Base-by-base conservation (phyloP, 2,888 invertebrate genomes). In the Sinelater perroti region DNA sequence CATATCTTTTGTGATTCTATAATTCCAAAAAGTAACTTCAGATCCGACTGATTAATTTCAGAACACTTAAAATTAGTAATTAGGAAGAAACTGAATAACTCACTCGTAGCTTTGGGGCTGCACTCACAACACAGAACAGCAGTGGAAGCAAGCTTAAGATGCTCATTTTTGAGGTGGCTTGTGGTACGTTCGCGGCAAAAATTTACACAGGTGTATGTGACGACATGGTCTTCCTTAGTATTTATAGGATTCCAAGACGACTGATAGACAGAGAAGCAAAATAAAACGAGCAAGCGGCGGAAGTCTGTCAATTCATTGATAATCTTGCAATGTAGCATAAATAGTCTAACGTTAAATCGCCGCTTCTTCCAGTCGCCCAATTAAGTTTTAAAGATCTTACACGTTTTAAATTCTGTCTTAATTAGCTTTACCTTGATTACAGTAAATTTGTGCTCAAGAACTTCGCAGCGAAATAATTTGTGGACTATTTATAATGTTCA, bases 61-160 rank as follows among this genome's bases (percentile, higher is more conserved):
- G n/a, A n/a, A n/a, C n/a, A n/a, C n/a, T n/a, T n/a, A n/a, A n/a
- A n/a, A n/a, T n/a, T n/a, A n/a, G n/a, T n/a, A n/a, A n/a, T n/a
- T n/a, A n/a, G n/a, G n/a, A n/a, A n/a, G n/a, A n/a, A n/a, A n/a
- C n/a, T n/a, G n/a, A n/a, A n/a, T 24, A 20, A 72, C 74, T 68
- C 66, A 77, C 76, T 72, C 76, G 71, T 58, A 75, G 62, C 64
- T 70, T 74, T 2, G 77, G 77, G 18, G 75, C 75, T 59, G 71
- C 63, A 38, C 67, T 62, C 58, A 70, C 74, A 14, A 69, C 65
- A 68, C 72, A 73, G 51, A 74, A 68, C 44, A 75, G 35, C 33
- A 72, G 58, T 5, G 74, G 67, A 42, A 74, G 52, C 49, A 75
- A 60, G 28, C 59, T 49, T 38, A 72, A 55, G 47, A 59, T 63